phyloP scores from a whole-genome alignment of 2,888 invertebrate genomes.

The Nymphalis urticae region DNA sequence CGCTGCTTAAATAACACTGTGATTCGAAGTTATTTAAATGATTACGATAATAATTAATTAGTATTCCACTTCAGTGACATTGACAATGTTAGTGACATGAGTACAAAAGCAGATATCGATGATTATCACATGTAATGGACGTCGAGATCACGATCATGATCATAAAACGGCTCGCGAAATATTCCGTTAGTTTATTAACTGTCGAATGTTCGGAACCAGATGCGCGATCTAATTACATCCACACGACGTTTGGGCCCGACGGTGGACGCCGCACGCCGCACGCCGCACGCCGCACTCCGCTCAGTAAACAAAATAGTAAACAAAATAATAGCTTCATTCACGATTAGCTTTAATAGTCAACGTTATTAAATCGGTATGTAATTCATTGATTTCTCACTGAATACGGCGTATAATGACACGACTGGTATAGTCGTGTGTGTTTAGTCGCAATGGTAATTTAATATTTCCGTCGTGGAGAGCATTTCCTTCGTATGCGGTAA shows the following conservation, averaged over 20 bases:
- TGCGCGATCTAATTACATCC: slow-evolving; percentile 20
- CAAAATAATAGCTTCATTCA: slow-evolving; percentile 2
- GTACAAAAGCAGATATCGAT: not conserved
- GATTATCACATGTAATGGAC: slow-evolving; percentile 13
- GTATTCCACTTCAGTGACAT: not conserved
- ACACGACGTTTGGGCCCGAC: not conserved
- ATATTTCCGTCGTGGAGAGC: slow-evolving; percentile 46
- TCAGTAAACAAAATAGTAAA: slow-evolving; percentile 4
- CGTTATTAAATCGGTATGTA: not conserved
- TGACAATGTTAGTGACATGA: not conserved
- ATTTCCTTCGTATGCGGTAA: slow-evolving; percentile 41
- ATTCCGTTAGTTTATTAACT: slow-evolving; percentile 19
- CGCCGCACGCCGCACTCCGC: not conserved
- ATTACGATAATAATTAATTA: not conserved
- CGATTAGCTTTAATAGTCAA: not conserved
- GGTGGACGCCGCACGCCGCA: not conserved
- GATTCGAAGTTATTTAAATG: not conserved
- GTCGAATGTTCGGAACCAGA: slow-evolving; percentile 21
- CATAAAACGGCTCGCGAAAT: slow-evolving; percentile 10
- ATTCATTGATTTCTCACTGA: slow-evolving; percentile 12
- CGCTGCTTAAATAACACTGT: not conserved
- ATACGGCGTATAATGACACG: slow-evolving; percentile 18
- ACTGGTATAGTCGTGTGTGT: too few species aligned
- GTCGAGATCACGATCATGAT: not conserved
- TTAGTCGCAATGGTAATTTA: slow-evolving; percentile 40